These are phyloP conservation scores for Astropecten irregularis DNA, from an alignment of 53 echinoderm and acorn worm species.

Conservation along the genomic window DNA sequence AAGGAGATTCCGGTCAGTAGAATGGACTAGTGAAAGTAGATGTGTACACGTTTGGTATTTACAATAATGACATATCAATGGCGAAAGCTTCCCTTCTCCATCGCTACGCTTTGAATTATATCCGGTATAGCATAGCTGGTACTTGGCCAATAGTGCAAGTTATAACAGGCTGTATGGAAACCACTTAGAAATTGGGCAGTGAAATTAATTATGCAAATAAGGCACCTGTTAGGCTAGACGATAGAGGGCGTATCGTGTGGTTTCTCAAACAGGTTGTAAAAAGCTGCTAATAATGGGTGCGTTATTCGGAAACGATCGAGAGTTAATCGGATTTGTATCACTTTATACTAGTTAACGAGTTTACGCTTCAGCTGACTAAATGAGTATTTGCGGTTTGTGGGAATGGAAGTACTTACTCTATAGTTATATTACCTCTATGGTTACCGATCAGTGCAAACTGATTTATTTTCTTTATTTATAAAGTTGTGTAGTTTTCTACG, in stretches of 20 bases:
- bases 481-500: too few species aligned
- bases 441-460: too few species aligned
- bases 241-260: slow-evolving; percentile 5
- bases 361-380: too few species aligned
- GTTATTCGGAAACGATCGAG: too few species aligned
- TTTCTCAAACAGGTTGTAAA: background rate
- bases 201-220: slow-evolving; percentile 53
- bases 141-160: background rate
- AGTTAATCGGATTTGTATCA: too few species aligned
- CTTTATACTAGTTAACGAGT: too few species aligned
- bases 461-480: too few species aligned
- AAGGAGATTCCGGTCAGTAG: background rate
- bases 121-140: background rate
- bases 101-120: slow-evolving; percentile 25
- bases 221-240: slow-evolving; percentile 21
- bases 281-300: background rate
- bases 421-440: too few species aligned
- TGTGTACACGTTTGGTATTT: too few species aligned
- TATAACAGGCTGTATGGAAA: background rate
- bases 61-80: background rate
- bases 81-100: slow-evolving; percentile 49
- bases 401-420: too few species aligned
- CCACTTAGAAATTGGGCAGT: slow-evolving; percentile 6
- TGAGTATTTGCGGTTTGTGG: too few species aligned
- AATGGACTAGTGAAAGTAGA: background rate